Evolutionary conservation across 2,888 invertebrate species (phyloP), one percentile per base, ranked within the genome.

Genomic region (Caenorhabditis virilis): DNA sequence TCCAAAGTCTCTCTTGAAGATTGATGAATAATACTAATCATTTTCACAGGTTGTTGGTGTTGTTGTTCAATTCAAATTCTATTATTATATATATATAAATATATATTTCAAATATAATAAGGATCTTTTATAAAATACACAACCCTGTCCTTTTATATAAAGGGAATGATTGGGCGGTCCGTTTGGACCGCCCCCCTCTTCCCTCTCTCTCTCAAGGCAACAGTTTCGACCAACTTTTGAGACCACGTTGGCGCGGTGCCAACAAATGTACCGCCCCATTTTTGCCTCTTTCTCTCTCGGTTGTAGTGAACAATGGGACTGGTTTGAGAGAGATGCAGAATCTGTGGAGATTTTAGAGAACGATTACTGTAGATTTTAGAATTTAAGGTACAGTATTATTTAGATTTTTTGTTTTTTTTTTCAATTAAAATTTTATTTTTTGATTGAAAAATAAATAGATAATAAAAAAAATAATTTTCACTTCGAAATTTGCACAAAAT

Each of bases 21-120:
- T 52, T 69, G 76, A 58, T 76, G 76, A 26, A 76, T 71, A 46
- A 76, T 74, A 63, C 72, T 72, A 56, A 76, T 76, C 76, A 76
- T 76, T 15, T 26, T 60, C 22, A 20, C 13, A 36, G n/a, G 9
- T 36, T 13, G 9, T 36, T n/a, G 11, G 11, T n/a, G n/a, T n/a
- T n/a, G n/a, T n/a, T n/a, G n/a, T n/a, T n/a, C n/a, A n/a, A n/a
- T n/a, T n/a, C n/a, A n/a, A n/a, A n/a, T n/a, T n/a, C n/a, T n/a
- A 7, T 11, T 36, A 36, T 36, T n/a, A 36, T 36, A 9, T 30
- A 13, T 13, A 11, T 25, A 42, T 39, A 7, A 9, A n/a, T 22
- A 36, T 4, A 42, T 25, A 5, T 15, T 18, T 43, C 13, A 18
- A 16, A 55, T 35, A 26, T 33, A 26, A 26, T 46, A 36, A 39